Evolutionary conservation across 2,888 invertebrate genomes (phyloP).

Genomic region (Sialis lutaria): DNA sequence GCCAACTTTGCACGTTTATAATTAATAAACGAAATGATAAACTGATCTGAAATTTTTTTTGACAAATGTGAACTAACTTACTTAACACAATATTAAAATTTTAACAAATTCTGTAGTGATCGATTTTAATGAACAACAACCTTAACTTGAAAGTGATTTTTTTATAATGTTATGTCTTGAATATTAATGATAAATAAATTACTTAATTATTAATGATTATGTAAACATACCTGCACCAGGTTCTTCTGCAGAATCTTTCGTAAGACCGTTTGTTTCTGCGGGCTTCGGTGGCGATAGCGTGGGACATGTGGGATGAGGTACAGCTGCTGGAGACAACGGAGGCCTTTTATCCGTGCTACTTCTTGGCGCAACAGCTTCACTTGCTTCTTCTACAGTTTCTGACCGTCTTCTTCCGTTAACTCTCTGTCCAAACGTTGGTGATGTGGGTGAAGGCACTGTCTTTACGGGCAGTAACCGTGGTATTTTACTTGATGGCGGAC

Average conservation of each 20-base stretch:
- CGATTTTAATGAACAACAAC: too few species aligned
- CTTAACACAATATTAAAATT: too few species aligned
- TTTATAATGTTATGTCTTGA: too few species aligned
- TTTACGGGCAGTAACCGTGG: conserved; percentile 25
- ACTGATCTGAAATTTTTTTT: too few species aligned
- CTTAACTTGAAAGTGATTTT: too few species aligned
- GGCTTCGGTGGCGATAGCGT: conserved; percentile 10
- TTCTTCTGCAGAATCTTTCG: conserved; percentile 7
- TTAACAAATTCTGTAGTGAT: too few species aligned
- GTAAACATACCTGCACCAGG: conserved; percentile 5
- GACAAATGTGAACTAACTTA: too few species aligned
- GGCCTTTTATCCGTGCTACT: conserved; percentile 20
- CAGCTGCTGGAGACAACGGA: conserved; percentile 19
- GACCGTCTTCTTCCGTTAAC: conserved; percentile 32
- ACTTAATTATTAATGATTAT: conserved; percentile 6
- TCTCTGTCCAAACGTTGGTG: conserved; percentile 21
- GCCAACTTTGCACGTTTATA: too few species aligned
- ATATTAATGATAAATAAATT: too few species aligned
- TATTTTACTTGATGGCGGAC: conserved; percentile 31
- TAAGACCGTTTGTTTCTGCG: conserved; percentile 8
- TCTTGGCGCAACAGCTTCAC: conserved; percentile 22
- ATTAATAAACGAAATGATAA: too few species aligned
- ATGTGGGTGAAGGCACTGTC: conserved; percentile 21
- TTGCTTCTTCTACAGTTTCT: conserved; percentile 24
- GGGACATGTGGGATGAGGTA: conserved; percentile 20